Evolutionary conservation across 2,888 invertebrate genomes (phyloP).

Genomic region (Apantesis nais): DNA sequence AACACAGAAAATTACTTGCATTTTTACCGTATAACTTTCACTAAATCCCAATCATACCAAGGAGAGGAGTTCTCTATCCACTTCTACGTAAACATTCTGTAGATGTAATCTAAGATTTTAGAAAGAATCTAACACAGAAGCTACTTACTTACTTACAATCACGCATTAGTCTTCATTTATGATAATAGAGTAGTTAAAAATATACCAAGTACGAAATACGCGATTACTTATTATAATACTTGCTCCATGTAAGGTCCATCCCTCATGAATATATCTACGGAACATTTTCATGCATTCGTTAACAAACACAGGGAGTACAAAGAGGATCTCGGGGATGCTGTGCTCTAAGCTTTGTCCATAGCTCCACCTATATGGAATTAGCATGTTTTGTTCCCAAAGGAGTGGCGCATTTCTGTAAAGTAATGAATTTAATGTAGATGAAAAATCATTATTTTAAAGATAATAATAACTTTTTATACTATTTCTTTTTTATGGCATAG

Average conservation of each 20-base stretch:
- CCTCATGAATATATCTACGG: not conserved
- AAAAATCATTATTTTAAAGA: not conserved
- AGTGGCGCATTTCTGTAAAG: not conserved
- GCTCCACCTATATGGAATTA: slow-evolving; percentile 4
- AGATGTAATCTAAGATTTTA: not conserved
- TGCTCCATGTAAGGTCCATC: not conserved
- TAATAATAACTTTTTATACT: not conserved
- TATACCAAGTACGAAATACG: not conserved
- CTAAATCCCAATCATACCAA: not conserved
- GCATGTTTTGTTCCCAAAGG: not conserved
- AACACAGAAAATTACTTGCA: not conserved
- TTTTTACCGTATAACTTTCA: too few species aligned
- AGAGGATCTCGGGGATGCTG: not conserved
- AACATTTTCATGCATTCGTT: slow-evolving; percentile 8
- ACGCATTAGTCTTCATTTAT: not conserved
- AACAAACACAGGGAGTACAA: not conserved
- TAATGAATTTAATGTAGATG: not conserved
- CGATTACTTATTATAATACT: not conserved
- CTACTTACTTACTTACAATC: too few species aligned
- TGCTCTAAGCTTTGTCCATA: not conserved
- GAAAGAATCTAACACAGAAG: too few species aligned
- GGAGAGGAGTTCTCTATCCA: not conserved
- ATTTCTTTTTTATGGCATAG: too few species aligned
- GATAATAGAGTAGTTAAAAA: not conserved
- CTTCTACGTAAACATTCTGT: not conserved